Evolutionary conservation across 2,113 vertebrate species (phyloP).

Genomic region (Aphyosemion australe): DNA sequence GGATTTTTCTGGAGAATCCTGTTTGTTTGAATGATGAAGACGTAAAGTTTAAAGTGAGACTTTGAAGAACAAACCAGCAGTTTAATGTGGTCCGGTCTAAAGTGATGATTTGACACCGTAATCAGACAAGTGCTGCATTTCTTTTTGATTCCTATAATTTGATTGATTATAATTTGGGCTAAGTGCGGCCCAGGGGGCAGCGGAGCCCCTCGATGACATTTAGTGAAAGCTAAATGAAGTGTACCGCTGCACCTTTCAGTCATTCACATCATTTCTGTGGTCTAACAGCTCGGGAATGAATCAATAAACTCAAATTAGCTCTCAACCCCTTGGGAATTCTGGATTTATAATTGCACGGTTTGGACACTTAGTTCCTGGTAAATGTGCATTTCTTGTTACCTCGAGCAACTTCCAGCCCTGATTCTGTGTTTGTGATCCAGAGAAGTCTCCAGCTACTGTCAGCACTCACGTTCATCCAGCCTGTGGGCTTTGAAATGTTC

Average conservation of each 20-base stretch:
- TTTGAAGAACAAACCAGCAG: background rate
- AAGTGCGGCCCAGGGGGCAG: background rate
- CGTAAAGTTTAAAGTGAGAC: background rate
- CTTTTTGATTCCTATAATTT: background rate
- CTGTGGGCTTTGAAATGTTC: constrained; percentile 55
- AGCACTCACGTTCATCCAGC: constrained; percentile 60
- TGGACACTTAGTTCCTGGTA: constrained; percentile 14
- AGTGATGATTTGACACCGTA: background rate
- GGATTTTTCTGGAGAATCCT: too few relatives aligned
- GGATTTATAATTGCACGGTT: background rate
- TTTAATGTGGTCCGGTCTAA: background rate
- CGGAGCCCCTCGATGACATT: background rate
- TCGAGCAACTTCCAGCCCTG: constrained; percentile 56
- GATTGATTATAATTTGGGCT: background rate
- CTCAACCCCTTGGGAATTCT: background rate
- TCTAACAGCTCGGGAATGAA: background rate
- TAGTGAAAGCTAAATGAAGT: background rate
- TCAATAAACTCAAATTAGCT: background rate
- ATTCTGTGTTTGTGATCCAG: constrained; percentile 55
- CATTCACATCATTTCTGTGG: background rate
- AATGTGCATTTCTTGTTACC: constrained; percentile 45
- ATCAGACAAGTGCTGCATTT: constrained; percentile 1
- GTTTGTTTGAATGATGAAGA: background rate
- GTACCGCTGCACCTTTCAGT: background rate
- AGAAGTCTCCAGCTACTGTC: constrained; percentile 52